Evolutionary conservation across 1,140 invertebrate species (phyloP), one percentile per base, ranked within the genome.

Genomic region (Dinothrombium tinctorium): DNA sequence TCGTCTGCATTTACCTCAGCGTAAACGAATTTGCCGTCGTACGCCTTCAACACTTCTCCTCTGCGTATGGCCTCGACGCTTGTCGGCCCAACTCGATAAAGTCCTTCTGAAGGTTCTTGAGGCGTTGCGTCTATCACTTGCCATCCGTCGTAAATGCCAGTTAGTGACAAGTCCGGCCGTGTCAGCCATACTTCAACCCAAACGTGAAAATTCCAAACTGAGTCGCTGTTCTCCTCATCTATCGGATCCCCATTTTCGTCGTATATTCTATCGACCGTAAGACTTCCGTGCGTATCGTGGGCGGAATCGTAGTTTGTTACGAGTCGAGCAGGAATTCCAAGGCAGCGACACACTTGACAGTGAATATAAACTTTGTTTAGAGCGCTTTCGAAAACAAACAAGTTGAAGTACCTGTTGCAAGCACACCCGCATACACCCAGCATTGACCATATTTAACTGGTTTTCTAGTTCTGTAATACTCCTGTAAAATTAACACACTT

Each of bases 101-200:
- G 65, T 31, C 55, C 60, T 14, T 55, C 62, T 40, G 73, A 74
- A 42, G 65, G 57, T 58, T 78, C 86, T 54, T 95, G 87, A 0
- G 86, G 87, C 1, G 86, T 92, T 0, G 82, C 69, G 58, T 94
- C 86, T 37, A 89, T 74, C 0, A 71, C 82, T 58, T 94, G 86
- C 86, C 86, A 94, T 2, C 86, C 86, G 21, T 69, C 69, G 50
- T 52, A 53, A 23, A 42, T 46, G 19, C 50, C 50, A 0, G 72
- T 64, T 0, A 56, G 48, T 0, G 71, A 70, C 21, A 92, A 57
- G 58, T 94, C 86, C 1, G 74, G 69, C 17, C 87, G 62, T 37
- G 69, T 69, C 72, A 89, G 84, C 83, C 84, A 92, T 1, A 78
- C 75, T 35, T 92, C 86, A 57, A 83, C 82, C 87, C 86, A 94